Evolutionary conservation across 2,888 invertebrate species (phyloP), one percentile per base, ranked within the genome.

Genomic region (Ophioninae sp.): DNA sequence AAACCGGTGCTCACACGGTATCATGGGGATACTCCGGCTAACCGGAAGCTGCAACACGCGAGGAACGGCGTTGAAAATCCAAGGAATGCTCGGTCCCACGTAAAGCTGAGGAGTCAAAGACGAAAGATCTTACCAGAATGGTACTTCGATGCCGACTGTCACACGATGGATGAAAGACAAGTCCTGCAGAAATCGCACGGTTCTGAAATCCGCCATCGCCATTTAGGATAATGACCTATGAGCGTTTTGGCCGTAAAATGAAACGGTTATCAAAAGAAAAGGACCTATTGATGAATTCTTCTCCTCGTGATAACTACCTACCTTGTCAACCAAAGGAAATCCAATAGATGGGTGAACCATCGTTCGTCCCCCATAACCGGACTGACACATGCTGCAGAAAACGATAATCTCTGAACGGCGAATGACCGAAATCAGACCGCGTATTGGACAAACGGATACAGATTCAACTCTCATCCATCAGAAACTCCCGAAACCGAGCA

Each of bases 291-390:
- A 30, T 3, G 30, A 30, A 30, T 30, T 3, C 30, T 30, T 30
- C 30, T 30, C 30, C 3, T 30, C 30, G 30, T 30, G 30, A 30
- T n/a, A 77, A 62, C 62, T 23, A 76, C 73, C 62, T 23, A 76
- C 73, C 83, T 77, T 65, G 67, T 85, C 82, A 81, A 81, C 79
- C 79, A 86, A 89, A 61, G 87, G 86, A 87, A 87, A 86, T 86
- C 85, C 82, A 62, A 57, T 78, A 37, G 67, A 62, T 61, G 30
- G 69, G 39, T 59, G 21, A 44, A 30, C 23, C 7, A 67, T 30
- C 68, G 20, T 74, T 74, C 64, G 57, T 73, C 62, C 68, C 20
- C 41, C 17, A 56, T 17, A 10, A 62, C 39, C 30, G 56, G 62
- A 57, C 13, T 30, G 39, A 56, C 37, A 20, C 23, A 37, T 68